These are phyloP conservation scores for Eurystomus gularis DNA, from an alignment of 2,113 vertebrate species.

Conservation along the genomic window DNA sequence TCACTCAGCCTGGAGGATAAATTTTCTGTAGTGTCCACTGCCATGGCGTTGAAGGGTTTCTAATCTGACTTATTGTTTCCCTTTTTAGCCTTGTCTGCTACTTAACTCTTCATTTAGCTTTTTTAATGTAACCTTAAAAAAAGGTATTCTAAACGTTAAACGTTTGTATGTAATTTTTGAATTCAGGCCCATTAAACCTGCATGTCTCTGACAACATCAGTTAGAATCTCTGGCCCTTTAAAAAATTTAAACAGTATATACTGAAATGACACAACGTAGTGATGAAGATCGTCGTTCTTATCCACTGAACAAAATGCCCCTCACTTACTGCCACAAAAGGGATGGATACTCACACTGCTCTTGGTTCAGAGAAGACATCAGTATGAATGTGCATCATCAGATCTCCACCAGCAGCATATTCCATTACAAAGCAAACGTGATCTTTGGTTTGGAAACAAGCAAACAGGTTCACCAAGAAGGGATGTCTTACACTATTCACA, in stretches of 20 bases:
- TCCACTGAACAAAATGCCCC: neutral
- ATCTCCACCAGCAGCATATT: conserved; percentile 97
- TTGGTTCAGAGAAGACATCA: conserved; percentile 96
- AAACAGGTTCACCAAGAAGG: conserved; percentile 98
- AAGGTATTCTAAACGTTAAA: neutral
- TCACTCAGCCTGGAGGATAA: neutral
- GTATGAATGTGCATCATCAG: conserved; percentile 99
- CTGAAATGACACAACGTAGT: neutral
- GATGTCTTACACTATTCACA: conserved; percentile 97
- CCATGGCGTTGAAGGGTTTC: neutral
- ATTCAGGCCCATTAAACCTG: neutral
- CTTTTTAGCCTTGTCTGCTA: neutral
- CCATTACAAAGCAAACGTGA: conserved; percentile 99
- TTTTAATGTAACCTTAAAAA: neutral
- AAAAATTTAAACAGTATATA: neutral
- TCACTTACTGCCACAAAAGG: neutral
- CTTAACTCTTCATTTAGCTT: neutral
- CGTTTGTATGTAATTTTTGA: neutral
- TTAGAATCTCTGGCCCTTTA: neutral
- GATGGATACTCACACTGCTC: conserved; percentile 89
- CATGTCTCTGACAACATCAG: neutral
- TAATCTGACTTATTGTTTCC: neutral
- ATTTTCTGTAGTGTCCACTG: neutral
- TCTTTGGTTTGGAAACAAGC: conserved; percentile 99
- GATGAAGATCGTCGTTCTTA: neutral